phyloP scores from a whole-genome alignment of 2,797 vertebrate species.

The Centroberyx gerrardi region DNA sequence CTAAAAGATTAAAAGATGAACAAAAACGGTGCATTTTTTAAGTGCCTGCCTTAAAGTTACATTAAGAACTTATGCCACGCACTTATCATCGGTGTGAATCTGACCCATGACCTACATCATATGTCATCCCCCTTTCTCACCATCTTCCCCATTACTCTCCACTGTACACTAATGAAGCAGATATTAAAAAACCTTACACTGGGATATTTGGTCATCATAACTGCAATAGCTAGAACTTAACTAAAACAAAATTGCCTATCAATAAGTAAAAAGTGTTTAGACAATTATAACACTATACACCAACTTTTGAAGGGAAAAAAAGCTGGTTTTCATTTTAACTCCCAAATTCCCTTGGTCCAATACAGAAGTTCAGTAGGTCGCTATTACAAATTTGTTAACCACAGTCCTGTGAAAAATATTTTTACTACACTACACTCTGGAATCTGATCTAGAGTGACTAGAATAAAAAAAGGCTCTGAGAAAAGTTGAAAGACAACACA shows the following conservation, averaged over 20 bases:
- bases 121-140: not conserved
- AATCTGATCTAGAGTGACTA: slow-evolving; percentile 56
- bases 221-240: slow-evolving; percentile 43
- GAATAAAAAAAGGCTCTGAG: slow-evolving; percentile 55
- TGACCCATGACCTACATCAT: not conserved
- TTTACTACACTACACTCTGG: slow-evolving; percentile 57
- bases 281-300: slow-evolving; percentile 48
- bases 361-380: slow-evolving; percentile 55
- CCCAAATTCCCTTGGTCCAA: slow-evolving; percentile 76
- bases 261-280: slow-evolving; percentile 43
- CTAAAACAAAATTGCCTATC: slow-evolving; percentile 43
- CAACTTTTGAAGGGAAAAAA: slow-evolving; percentile 43
- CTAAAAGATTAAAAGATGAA: not conserved
- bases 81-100: slow-evolving; percentile 24
- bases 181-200: slow-evolving; percentile 25
- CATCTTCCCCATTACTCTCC: not conserved
- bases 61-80: slow-evolving; percentile 9
- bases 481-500: slow-evolving; percentile 46
- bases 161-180: slow-evolving; percentile 29
- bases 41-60: slow-evolving; percentile 19
- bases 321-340: slow-evolving; percentile 57
- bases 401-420: slow-evolving; percentile 62
- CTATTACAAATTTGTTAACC: slow-evolving; percentile 56
- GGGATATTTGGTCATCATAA: slow-evolving; percentile 54
- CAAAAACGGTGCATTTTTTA: not conserved